Conservation (phyloP, 2,113 vertebrate genomes). For the Zosterops lateralis region DNA sequence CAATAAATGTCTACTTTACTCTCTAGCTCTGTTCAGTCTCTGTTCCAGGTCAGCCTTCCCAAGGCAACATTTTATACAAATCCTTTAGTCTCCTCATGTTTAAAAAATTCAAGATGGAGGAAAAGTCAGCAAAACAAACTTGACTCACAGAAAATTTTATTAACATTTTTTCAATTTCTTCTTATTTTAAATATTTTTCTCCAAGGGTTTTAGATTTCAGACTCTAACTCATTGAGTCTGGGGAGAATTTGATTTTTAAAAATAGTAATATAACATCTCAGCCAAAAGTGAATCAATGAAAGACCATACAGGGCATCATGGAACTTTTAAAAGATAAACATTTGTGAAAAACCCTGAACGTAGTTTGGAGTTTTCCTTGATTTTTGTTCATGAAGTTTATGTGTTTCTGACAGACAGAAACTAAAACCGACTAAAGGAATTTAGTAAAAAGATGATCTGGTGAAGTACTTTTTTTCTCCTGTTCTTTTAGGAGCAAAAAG, state of each 20-base stretch:
- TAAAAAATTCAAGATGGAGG: not conserved
- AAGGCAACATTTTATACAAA: not conserved
- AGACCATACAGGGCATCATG: not conserved
- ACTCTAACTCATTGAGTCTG: not conserved
- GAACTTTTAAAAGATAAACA: not conserved
- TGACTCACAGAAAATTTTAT: not conserved
- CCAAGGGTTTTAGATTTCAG: constrained; percentile 32
- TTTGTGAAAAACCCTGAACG: constrained; percentile 39
- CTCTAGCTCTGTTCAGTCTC: not conserved
- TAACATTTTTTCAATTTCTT: constrained; percentile 15
- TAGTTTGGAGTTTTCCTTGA: not conserved
- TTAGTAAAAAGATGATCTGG: not conserved
- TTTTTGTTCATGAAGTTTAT: constrained; percentile 23
- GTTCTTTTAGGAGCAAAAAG: constrained; percentile 7
- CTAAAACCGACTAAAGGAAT: not conserved
- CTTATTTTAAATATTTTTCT: constrained; percentile 51
- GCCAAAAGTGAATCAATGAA: not conserved
- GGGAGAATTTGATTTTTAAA: not conserved
- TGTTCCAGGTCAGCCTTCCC: not conserved
- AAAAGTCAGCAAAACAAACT: not conserved
- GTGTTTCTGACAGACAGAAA: constrained; percentile 31
- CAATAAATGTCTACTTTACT: not conserved
- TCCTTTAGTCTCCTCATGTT: not conserved
- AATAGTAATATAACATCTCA: not conserved
- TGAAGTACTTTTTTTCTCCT: not conserved